Evolutionary conservation across 2,113 vertebrate species (phyloP), one percentile per base, ranked within the genome.

Genomic region (Pelecanoides urinatrix): DNA sequence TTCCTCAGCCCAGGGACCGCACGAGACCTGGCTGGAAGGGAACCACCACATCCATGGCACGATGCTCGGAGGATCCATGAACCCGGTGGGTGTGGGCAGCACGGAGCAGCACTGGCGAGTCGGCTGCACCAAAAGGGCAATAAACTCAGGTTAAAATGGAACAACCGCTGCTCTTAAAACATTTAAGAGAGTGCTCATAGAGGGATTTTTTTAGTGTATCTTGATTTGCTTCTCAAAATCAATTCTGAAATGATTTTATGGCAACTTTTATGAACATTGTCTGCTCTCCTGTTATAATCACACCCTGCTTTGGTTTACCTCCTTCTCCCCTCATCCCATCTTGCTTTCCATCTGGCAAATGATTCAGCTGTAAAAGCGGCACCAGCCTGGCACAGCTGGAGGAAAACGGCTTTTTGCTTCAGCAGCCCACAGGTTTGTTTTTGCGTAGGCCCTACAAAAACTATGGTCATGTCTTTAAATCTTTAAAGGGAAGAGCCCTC

Each of bases 171-270:
- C 82, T 93, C 65, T 68, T 76, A 32, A 77, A 79, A 38, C 47
- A 23, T 68, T 87, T 56, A 52, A n/a, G 25, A 49, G 73, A 40
- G 61, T 40, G n/a, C 73, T 75, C 5, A 0, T 34, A n/a, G 70
- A 72, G 34, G 42, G 25, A 26, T 75, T 52, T 88, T 59, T 86
- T 58, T 38, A 80, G 40, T 27, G 19, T 66, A 10, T 88, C 84
- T 97, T 88, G 66, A 88, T 93, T 96, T 93, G 81, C 42, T 58
- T 95, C 90, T 79, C 19, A 92, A 94, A 95, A 86, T 93, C 74
- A 75, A 76, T 92, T 92, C n/a, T 65, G 45, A 76, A 72, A 92
- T 71, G 19, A 88, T 79, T 75, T 94, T 76, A 63, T 34, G 50
- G 67, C 79, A 82, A 78, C 66, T 86, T 94, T 82, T 93, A 80